These are phyloP conservation scores for Daktulosphaira vitifoliae DNA, from an alignment of 1,140 invertebrate species.

Conservation along the genomic window DNA sequence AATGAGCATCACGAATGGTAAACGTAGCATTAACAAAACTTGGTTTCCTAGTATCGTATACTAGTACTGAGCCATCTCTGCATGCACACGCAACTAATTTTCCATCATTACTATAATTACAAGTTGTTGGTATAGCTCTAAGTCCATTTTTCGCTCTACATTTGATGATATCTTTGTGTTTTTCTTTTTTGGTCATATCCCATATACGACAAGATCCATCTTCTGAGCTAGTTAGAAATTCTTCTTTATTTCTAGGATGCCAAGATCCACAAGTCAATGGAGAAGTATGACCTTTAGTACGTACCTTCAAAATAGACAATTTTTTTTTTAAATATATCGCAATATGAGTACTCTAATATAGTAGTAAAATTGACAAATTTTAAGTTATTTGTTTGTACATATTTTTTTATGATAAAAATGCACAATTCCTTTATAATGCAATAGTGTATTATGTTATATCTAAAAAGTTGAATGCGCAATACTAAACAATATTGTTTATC, in stretches of 20 bases:
- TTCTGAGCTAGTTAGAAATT: constrained; percentile 89
- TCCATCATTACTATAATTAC: constrained; percentile 78
- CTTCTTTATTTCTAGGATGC: constrained; percentile 84
- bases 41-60: constrained; percentile 85
- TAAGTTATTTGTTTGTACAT: too few relatives aligned
- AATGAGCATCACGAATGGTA: constrained; percentile 71
- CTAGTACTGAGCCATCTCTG: constrained; percentile 90
- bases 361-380: too few relatives aligned
- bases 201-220: constrained; percentile 90
- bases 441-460: too few relatives aligned
- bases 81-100: constrained; percentile 83
- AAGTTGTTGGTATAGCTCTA: constrained; percentile 77
- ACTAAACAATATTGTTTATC: too few relatives aligned
- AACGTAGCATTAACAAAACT: constrained; percentile 70
- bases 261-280: constrained; percentile 83
- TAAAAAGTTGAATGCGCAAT: too few relatives aligned
- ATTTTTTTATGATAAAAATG: too few relatives aligned
- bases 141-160: constrained; percentile 78
- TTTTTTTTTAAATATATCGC: too few relatives aligned
- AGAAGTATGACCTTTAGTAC: constrained; percentile 93
- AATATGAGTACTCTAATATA: too few relatives aligned
- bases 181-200: constrained; percentile 66
- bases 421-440: too few relatives aligned
- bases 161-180: constrained; percentile 82
- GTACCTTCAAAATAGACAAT: constrained; percentile 44